phyloP scores from a whole-genome alignment of 1,140 invertebrate species.

The Stegodyphus mimosarum region DNA sequence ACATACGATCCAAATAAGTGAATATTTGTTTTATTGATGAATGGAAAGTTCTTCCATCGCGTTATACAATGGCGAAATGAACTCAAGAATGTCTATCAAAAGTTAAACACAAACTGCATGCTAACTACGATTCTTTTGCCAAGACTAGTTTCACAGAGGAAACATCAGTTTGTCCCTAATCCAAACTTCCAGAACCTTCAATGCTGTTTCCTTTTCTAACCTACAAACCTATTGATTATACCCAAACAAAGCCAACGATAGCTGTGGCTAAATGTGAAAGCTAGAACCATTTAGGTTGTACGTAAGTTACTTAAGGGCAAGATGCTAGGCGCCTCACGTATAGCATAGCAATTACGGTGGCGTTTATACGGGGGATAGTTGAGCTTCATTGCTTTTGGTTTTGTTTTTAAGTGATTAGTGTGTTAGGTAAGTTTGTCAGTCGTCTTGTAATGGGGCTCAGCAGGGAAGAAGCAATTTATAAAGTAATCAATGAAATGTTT shows the following conservation, averaged over 20 bases:
- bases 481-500: constrained; percentile 60
- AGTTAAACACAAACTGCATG: constrained; percentile 36
- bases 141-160: constrained; percentile 52
- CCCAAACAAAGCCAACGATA: constrained; percentile 58
- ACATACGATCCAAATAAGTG: too few relatives aligned
- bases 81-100: constrained; percentile 19
- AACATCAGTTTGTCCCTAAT: constrained; percentile 54
- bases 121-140: constrained; percentile 47
- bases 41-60: too few relatives aligned
- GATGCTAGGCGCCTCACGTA: constrained; percentile 58
- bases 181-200: constrained; percentile 46
- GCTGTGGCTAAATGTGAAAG: constrained; percentile 55
- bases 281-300: constrained; percentile 58
- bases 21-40: too few relatives aligned
- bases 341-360: constrained; percentile 56
- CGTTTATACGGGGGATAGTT: constrained; percentile 58
- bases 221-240: constrained; percentile 58
- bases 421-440: constrained; percentile 61
- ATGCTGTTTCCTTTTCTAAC: constrained; percentile 51
- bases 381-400: constrained; percentile 51
- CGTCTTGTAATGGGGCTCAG: constrained; percentile 58
- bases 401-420: constrained; percentile 61
- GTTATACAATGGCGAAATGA: too few relatives aligned
- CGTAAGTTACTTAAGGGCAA: constrained; percentile 58
- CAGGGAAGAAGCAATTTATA: constrained; percentile 59